phyloP scores from a whole-genome alignment of 1,140 invertebrate species.

The Philopotamus ludificatus region DNA sequence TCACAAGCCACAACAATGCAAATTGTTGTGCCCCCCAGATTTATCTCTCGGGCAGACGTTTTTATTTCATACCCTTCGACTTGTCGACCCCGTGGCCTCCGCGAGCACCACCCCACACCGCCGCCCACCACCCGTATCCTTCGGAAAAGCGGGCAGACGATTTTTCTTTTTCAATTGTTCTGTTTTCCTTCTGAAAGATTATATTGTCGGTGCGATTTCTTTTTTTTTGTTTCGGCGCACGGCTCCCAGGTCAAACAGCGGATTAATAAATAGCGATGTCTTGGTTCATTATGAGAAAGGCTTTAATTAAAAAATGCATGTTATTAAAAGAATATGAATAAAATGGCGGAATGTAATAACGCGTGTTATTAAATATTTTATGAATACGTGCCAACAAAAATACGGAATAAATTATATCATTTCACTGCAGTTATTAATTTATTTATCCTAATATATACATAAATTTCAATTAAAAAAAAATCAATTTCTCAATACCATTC shows the following conservation, averaged over 20 bases:
- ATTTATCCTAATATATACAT: too few species aligned
- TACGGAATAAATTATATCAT: too few species aligned
- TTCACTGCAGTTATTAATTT: too few species aligned
- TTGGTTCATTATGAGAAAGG: not conserved
- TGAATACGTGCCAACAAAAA: too few species aligned
- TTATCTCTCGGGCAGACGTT: constrained; percentile 32
- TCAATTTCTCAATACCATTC: too few species aligned
- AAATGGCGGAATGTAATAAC: too few species aligned
- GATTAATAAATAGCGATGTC: constrained; percentile 1
- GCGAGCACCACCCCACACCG: constrained; percentile 4
- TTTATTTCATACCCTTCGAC: constrained; percentile 38
- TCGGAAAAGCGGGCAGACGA: constrained; percentile 14
- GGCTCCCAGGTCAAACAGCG: not conserved
- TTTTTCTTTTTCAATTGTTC: constrained; percentile 36
- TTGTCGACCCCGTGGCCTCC: constrained; percentile 7
- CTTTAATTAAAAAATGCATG: too few species aligned
- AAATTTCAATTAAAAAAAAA: too few species aligned
- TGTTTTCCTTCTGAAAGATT: constrained; percentile 30
- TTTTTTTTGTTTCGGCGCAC: not conserved
- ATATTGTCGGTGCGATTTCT: constrained; percentile 23
- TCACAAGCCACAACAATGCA: not conserved
- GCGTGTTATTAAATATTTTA: too few species aligned
- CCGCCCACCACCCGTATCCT: not conserved
- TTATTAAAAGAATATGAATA: too few species aligned
- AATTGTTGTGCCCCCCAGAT: constrained; percentile 11